A percentile compares a stretch with the other conserved stretches of the same genome.
Evolutionary conservation across 2,113 vertebrate species (phyloP).

Genomic region (Phainopepla nitens): DNA sequence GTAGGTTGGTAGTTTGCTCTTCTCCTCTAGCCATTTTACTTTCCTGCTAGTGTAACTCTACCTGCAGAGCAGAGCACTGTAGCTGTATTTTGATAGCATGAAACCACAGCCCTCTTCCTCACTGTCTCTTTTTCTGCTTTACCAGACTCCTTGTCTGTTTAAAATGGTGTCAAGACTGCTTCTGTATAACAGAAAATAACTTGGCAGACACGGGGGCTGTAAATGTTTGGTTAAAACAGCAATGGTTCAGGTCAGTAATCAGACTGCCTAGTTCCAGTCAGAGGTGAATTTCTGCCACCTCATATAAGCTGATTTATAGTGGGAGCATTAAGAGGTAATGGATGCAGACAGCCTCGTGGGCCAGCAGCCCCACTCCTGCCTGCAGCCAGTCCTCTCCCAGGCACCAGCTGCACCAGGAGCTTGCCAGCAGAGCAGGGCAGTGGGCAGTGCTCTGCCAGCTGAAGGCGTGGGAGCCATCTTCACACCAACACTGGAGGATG

Average conservation of each 20-base stretch:
- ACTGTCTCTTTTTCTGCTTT: background rate
- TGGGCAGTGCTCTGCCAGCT: background rate
- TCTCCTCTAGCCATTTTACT: background rate
- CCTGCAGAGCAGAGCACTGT: background rate
- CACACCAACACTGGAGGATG: fast-evolving
- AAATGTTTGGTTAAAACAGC: background rate
- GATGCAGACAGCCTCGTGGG: background rate
- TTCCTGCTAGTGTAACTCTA: background rate
- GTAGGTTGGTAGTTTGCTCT: background rate
- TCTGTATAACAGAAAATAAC: background rate
- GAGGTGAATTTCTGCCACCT: background rate
- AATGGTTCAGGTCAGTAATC: background rate
- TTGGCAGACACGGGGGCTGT: fast-evolving
- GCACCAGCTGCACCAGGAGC: background rate
- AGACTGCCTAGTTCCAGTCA: background rate
- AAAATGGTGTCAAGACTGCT: background rate
- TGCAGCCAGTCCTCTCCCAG: background rate
- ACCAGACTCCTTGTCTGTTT: background rate
- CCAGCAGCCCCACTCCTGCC: background rate
- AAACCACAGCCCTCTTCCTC: background rate
- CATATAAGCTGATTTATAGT: background rate
- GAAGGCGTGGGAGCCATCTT: background rate
- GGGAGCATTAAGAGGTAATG: background rate
- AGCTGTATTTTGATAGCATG: background rate
- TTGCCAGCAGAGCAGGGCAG: background rate